A percentile compares a stretch with the other conserved stretches of the same genome.
Conservation (phyloP, 2,113 vertebrate species). For the Onychorhynchus coronatus region DNA sequence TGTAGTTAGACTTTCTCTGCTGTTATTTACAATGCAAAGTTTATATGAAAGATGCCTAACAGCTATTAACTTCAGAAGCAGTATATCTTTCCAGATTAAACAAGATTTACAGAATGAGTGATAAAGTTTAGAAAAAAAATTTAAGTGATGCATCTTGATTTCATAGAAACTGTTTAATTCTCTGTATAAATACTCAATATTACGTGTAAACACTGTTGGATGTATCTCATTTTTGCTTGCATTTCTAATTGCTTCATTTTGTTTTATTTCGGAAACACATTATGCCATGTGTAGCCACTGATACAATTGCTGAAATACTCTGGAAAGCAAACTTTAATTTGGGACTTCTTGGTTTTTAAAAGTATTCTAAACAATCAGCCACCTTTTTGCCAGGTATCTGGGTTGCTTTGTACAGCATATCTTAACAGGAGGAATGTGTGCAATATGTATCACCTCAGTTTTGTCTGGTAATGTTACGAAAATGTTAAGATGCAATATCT, state of each 20-base stretch:
- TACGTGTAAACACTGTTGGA: constrained; percentile 26
- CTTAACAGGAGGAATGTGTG: constrained; percentile 68
- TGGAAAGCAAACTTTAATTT: constrained; percentile 2
- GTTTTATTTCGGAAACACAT: constrained; percentile 20
- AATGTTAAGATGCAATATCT: constrained; percentile 74
- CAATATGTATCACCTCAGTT: constrained; percentile 69
- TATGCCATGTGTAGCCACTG: constrained; percentile 23
- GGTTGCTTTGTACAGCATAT: constrained; percentile 57
- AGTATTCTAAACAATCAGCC: background rate
- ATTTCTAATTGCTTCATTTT: constrained; percentile 48
- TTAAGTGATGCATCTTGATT: background rate
- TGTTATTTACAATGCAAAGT: constrained; percentile 33
- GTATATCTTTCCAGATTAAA: constrained; percentile 35
- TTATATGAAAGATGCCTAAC: constrained; percentile 66
- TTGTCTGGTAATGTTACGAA: constrained; percentile 55
- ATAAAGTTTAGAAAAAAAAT: background rate
- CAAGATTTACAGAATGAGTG: background rate
- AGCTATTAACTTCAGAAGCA: constrained; percentile 34
- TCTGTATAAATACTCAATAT: background rate
- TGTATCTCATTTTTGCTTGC: constrained; percentile 12
- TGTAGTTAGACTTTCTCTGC: constrained; percentile 39
- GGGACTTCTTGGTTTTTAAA: background rate
- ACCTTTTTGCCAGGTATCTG: constrained; percentile 43
- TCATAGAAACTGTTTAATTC: background rate
- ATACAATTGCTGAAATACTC: constrained; percentile 20